These are phyloP conservation scores for Gymnothorax reevesii DNA, from an alignment of 2,797 vertebrate genomes.

Conservation along the genomic window DNA sequence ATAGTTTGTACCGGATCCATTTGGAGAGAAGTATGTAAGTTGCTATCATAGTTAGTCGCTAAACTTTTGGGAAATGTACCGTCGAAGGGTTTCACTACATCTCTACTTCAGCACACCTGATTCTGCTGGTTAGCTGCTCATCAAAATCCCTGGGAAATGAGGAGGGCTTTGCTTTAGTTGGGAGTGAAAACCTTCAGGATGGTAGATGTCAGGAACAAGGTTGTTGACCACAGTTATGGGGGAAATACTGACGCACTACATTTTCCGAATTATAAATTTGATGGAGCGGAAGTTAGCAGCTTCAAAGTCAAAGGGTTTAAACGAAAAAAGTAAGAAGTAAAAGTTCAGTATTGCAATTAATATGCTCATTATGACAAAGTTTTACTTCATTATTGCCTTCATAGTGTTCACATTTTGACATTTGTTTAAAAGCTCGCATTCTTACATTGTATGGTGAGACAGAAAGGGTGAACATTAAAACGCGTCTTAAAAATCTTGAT, in stretches of 20 bases:
- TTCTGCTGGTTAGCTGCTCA: too few relatives aligned
- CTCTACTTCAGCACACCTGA: too few relatives aligned
- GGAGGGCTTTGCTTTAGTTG: too few relatives aligned
- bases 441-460: slow-evolving; percentile 61
- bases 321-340: slow-evolving; percentile 17
- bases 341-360: slow-evolving; percentile 67
- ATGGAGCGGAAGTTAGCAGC: background rate
- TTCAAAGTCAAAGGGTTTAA: background rate
- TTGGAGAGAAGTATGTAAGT: too few relatives aligned
- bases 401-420: slow-evolving; percentile 52
- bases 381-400: slow-evolving; percentile 69
- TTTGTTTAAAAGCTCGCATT: slow-evolving; percentile 65
- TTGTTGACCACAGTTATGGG: background rate
- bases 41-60: too few relatives aligned
- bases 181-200: too few relatives aligned
- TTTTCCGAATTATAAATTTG: slow-evolving; percentile 40
- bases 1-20: too few relatives aligned
- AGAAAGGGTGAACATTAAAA: slow-evolving; percentile 54
- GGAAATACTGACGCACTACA: slow-evolving; percentile 56
- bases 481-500: slow-evolving; percentile 56
- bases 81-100: too few relatives aligned
- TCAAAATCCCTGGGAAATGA: too few relatives aligned
- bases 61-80: too few relatives aligned
- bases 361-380: slow-evolving; percentile 70
- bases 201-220: too few relatives aligned